phyloP scores from a whole-genome alignment of 1,140 invertebrate genomes.

The Drosophila subpulchrella region DNA sequence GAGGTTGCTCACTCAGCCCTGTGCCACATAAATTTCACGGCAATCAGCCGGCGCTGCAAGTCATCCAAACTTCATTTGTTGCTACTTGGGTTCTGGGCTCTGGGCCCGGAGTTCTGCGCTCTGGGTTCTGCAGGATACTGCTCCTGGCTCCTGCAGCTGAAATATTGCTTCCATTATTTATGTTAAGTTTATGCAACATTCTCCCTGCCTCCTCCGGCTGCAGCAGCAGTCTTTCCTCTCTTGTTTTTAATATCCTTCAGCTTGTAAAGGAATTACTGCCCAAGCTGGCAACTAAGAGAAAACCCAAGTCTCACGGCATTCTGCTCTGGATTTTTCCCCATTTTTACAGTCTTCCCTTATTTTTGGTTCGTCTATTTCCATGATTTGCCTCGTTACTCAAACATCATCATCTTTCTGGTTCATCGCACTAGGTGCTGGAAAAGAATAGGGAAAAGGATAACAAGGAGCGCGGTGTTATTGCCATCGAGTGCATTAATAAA shows the following conservation, averaged over 20 bases:
- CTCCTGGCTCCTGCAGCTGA: slow-evolving; percentile 45
- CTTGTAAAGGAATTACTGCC: slow-evolving; percentile 77
- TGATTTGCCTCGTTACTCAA: slow-evolving; percentile 75
- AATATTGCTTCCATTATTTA: slow-evolving; percentile 81
- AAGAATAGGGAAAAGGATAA: neutral
- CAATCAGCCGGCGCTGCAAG: slow-evolving; percentile 75
- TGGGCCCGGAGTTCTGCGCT: neutral
- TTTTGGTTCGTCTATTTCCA: slow-evolving; percentile 45
- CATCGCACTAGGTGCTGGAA: slow-evolving; percentile 35
- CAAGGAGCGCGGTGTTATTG: slow-evolving; percentile 25
- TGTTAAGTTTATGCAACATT: slow-evolving; percentile 80
- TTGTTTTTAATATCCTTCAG: slow-evolving; percentile 82
- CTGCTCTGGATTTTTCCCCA: slow-evolving; percentile 12
- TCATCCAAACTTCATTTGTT: slow-evolving; percentile 82
- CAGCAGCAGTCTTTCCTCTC: slow-evolving; percentile 41
- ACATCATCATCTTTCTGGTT: slow-evolving; percentile 59
- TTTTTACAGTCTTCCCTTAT: neutral
- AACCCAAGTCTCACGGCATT: slow-evolving; percentile 37
- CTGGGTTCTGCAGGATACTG: slow-evolving; percentile 11
- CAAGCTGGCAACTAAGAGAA: slow-evolving; percentile 22
- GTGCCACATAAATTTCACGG: slow-evolving; percentile 77
- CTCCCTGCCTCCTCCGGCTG: slow-evolving; percentile 16
- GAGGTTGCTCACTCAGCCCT: slow-evolving; percentile 27
- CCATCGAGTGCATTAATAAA: slow-evolving; percentile 60
- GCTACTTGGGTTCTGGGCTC: slow-evolving; percentile 39